Base-by-base conservation (phyloP, 2,797 vertebrate species). In the Vespertilio murinus region DNA sequence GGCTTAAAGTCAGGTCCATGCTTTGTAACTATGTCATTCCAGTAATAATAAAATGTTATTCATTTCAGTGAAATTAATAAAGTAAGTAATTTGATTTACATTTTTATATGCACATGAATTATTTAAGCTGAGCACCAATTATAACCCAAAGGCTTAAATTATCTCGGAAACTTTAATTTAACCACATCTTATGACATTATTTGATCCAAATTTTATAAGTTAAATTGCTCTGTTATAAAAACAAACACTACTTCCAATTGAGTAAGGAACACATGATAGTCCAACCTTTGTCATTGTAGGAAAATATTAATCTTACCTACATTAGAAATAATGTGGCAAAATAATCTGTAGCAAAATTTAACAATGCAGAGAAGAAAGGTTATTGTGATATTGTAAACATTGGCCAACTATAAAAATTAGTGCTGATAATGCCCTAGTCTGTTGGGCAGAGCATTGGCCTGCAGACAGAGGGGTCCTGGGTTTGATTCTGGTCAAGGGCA, bases 71-170 rank as follows among this genome's bases (percentile, higher is more conserved):
- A 83, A 88, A 69, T 30, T 75, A 79, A 61, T 73, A 71, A 79
- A 94, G 18, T 52, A 86, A 47, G 18, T 61, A 86, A 47, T 67
- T 67, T 65, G 45, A 74, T 80, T 80, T 83, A 18, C 28, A 61
- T 49, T 91, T 92, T 70, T 54, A 54, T 42, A 65, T 81, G 52
- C 18, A 87, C 82, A 82, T 94, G 35, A 92, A 61, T 61, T 86
- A 0, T 78, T 86, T 61, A 3, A 86, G 30, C 16, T 52, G 35
- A 77, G 8, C 28, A 10, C 22, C 38, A 73, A 22, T 73, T 94
- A 49, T 35, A 86, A 40, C 2, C 45, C 30, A 54, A 69, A 82
- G 17, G 3, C 35, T 92, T 92, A 86, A 77, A 81, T 89, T 91
- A 82, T 54, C 35, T 92, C 45, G 35, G 40, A 52, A 71, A 45